Base-by-base conservation (phyloP, 2,797 vertebrate species). In the Garrulus glandarius region DNA sequence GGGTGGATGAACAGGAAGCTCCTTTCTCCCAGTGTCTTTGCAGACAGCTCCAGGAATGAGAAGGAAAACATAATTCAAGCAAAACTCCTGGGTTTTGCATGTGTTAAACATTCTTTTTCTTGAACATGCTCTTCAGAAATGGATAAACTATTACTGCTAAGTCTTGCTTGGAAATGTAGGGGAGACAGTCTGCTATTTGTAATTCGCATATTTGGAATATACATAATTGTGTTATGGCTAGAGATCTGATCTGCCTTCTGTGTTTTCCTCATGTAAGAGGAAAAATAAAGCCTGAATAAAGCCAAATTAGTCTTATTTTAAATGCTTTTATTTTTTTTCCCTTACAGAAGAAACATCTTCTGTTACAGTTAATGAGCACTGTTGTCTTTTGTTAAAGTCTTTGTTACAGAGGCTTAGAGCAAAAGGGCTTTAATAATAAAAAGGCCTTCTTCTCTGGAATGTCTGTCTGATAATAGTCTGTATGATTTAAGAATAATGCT, bases 301-400 rank as follows among this genome's bases (percentile, higher is more conserved):
- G 70, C 55, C 34, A 88, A 84, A 74, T 69, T 49, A 60, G 21
- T 84, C 52, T 89, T 84, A 29, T 43, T 90, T 91, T 41, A 93
- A 90, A 93, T 55, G 67, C 2, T 5, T 46, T 78, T 93, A 67
- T 47, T 32, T 50, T 59, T 64, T 64, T 65, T 43, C 52, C 46
- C 65, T 22, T 36, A n/a, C 44, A 92, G 60, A 78, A 79, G 50
- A 55, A 94, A 30, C 37, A 50, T 79, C 41, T 63, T 93, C 59
- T 81, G 16, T 71, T 95, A 76, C 68, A 81, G 30, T 59, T 94
- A 93, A 75, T 86, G 27, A 92, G 46, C 67, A 67, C 56, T 67
- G 83, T 86, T 88, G 50, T 82, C 89, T 96, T 95, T 96, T 95
- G 78, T 94, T 81, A 72, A 95, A 92, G 70, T 81, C 93, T 93